These are phyloP conservation scores for Hyppa rectilinea DNA, from an alignment of 2,888 invertebrate species.

Conservation along the genomic window DNA sequence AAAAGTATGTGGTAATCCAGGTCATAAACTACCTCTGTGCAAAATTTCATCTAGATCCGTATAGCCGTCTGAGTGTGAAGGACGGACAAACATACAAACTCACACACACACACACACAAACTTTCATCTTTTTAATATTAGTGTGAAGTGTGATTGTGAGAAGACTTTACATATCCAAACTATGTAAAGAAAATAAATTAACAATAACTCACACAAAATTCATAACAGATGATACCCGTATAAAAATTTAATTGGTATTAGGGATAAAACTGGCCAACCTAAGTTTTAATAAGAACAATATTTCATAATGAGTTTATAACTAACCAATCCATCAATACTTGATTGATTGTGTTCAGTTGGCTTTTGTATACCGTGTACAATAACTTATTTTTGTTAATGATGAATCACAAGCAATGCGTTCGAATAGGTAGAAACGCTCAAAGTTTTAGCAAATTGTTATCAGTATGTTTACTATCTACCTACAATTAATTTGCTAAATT, in stretches of 20 bases:
- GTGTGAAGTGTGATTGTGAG: no score
- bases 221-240: neutral
- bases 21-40: no score
- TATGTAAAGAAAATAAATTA: neutral
- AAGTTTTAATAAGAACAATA: constrained; percentile 26
- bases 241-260: neutral
- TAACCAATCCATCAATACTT: constrained; percentile 74
- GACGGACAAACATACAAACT: no score
- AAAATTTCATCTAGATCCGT: no score
- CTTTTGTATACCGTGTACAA: constrained; percentile 27
- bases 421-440: neutral
- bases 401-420: constrained; percentile 34
- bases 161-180: neutral
- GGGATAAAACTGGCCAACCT: constrained; percentile 5
- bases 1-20: no score
- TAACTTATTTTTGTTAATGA: constrained; percentile 30
- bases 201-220: neutral
- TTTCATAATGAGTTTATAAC: constrained; percentile 56
- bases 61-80: no score
- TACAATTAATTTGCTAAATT: neutral
- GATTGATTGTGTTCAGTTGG: constrained; percentile 72
- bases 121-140: no score
- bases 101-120: no score
- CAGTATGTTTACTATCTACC: no score
- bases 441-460: neutral